Percentiles rank a stretch among this genome's conserved stretches.
Conservation (phyloP, 2,888 invertebrate species). For the Phaedon cochleariae region DNA sequence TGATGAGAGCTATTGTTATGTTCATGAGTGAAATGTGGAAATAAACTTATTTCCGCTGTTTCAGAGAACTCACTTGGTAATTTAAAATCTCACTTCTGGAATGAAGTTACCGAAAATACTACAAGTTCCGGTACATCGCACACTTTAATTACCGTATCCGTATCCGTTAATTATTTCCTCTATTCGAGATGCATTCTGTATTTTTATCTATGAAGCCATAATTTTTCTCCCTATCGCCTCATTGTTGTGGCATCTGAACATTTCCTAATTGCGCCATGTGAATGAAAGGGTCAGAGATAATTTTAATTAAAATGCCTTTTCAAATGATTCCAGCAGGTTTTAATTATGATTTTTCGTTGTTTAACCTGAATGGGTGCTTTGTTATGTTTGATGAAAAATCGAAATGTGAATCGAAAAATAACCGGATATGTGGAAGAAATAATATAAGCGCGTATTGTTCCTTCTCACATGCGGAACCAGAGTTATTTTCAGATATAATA, state of each 20-base stretch:
- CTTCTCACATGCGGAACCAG: too few species aligned
- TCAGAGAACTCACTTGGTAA: too few species aligned
- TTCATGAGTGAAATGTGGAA: too few species aligned
- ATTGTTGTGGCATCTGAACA: constrained; percentile 15
- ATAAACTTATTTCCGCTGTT: too few species aligned
- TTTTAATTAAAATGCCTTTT: constrained; percentile 5
- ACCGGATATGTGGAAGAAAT: neutral
- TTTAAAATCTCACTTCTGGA: neutral
- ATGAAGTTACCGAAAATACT: neutral
- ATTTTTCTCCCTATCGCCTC: constrained; percentile 17
- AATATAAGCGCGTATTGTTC: too few species aligned
- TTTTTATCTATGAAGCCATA: constrained; percentile 14
- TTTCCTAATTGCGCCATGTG: constrained; percentile 1
- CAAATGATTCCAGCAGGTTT: neutral
- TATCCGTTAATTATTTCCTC: constrained; percentile 11
- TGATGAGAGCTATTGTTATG: too few species aligned
- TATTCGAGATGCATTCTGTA: neutral
- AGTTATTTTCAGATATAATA: too few species aligned
- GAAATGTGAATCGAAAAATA: neutral
- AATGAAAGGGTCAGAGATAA: neutral
- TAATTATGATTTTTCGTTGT: neutral
- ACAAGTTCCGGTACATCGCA: constrained; percentile 4
- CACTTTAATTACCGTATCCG: constrained; percentile 13
- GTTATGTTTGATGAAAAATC: neutral
- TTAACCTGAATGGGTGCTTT: neutral